Evolutionary conservation across 2,888 invertebrate genomes (phyloP).

Genomic region (Nipponacmea schrenckii): DNA sequence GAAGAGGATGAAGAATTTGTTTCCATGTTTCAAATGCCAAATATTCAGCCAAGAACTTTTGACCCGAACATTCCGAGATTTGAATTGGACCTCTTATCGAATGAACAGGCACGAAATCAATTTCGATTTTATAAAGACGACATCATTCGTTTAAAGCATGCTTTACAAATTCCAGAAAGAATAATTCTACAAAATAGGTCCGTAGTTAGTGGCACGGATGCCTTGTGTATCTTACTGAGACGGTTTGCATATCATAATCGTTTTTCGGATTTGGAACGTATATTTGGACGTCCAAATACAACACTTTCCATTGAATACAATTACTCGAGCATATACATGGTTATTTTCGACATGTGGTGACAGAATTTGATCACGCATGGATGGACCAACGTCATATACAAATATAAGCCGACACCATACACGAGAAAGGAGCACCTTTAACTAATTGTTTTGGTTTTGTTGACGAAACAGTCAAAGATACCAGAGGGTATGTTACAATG

Average conservation of each 20-base stretch:
- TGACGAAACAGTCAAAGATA: not conserved
- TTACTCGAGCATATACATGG: not conserved
- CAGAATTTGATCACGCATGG: not conserved
- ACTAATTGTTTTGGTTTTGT: not conserved
- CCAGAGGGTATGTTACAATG: not conserved
- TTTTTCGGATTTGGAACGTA: not conserved
- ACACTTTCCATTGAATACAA: not conserved
- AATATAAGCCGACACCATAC: not conserved
- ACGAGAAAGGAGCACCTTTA: not conserved
- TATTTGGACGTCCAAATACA: not conserved
- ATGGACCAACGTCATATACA: not conserved
- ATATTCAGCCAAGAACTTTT: too few species aligned
- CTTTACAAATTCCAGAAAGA: not conserved
- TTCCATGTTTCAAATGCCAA: too few species aligned
- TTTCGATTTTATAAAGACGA: not conserved
- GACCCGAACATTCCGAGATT: not conserved
- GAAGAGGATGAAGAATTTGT: too few species aligned
- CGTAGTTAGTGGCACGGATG: not conserved
- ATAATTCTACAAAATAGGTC: not conserved
- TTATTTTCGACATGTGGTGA: too few species aligned
- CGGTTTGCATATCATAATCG: not conserved
- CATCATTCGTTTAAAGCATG: not conserved
- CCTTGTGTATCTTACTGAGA: not conserved
- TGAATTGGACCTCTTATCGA: not conserved
- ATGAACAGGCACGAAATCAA: not conserved